Evolutionary conservation across 1,140 invertebrate species (phyloP).

Genomic region (Meloidogyne floridensis): DNA sequence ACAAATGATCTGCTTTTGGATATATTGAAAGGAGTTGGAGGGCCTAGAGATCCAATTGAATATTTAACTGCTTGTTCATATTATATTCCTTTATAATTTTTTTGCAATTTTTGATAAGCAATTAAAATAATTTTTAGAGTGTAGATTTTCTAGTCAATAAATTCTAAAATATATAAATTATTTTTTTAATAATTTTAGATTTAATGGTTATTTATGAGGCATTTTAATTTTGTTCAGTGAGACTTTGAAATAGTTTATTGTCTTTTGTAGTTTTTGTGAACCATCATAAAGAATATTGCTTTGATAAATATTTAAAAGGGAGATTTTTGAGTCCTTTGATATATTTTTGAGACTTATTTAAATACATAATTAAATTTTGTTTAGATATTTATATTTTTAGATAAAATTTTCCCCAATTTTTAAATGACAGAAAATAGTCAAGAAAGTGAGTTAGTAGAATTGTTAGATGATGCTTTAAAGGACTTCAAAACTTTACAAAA

Average conservation of each 20-base stretch:
- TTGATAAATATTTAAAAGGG: too few relatives aligned
- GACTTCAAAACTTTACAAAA: conserved; percentile 36
- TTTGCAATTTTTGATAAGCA: background rate
- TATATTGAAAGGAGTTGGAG: conserved; percentile 7
- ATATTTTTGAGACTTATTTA: background rate
- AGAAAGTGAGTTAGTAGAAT: conserved; percentile 25
- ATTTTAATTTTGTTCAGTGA: too few relatives aligned
- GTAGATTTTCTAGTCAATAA: too few relatives aligned
- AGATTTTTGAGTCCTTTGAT: too few relatives aligned
- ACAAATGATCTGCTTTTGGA: background rate
- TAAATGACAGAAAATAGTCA: conserved; percentile 20
- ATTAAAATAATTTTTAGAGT: too few relatives aligned
- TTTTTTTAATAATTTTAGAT: too few relatives aligned
- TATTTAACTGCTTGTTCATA: conserved; percentile 9
- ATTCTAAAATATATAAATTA: too few relatives aligned
- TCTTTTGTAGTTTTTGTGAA: too few relatives aligned
- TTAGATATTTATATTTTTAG: background rate
- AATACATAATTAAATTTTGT: background rate
- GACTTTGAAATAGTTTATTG: too few relatives aligned
- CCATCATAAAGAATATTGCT: too few relatives aligned
- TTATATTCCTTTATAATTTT: conserved; percentile 3
- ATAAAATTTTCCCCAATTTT: background rate
- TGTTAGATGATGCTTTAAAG: conserved; percentile 38
- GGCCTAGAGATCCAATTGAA: background rate
- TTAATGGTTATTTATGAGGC: too few relatives aligned